Conservation (phyloP, 2,797 vertebrate species). For the Danio kyathit region DNA sequence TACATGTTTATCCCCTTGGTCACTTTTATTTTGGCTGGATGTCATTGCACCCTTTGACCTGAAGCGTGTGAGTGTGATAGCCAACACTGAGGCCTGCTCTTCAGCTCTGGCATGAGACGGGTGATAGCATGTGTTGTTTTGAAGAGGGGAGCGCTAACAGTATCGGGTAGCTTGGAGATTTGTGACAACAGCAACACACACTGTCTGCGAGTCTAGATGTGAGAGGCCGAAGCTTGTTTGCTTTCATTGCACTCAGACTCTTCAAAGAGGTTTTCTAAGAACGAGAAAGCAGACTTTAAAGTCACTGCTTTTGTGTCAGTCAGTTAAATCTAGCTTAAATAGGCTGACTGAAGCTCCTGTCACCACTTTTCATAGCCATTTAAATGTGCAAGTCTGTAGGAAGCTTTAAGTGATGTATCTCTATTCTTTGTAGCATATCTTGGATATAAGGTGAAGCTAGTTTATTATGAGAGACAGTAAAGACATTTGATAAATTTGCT, state of each 20-base stretch:
- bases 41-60: conserved; percentile 22
- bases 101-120: conserved; percentile 6
- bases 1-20: conserved; percentile 61
- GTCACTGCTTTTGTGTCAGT: background rate
- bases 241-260: background rate
- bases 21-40: conserved; percentile 49
- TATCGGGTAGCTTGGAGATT: conserved; percentile 34
- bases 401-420: background rate
- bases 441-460: background rate
- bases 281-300: conserved; percentile 19
- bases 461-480: background rate
- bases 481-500: too few relatives aligned
- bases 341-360: conserved; percentile 1
- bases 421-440: background rate
- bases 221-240: conserved; percentile 23
- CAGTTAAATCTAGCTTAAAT: background rate
- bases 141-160: background rate
- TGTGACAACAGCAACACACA: conserved; percentile 8
- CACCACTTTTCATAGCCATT: conserved; percentile 10
- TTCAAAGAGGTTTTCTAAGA: conserved; percentile 11
- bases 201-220: background rate
- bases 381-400: background rate
- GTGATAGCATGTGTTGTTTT: conserved; percentile 21
- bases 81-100: conserved; percentile 2
- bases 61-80: conserved; percentile 27